Base-by-base conservation (phyloP, 1,140 invertebrate genomes). In the Argopecten irradians region DNA sequence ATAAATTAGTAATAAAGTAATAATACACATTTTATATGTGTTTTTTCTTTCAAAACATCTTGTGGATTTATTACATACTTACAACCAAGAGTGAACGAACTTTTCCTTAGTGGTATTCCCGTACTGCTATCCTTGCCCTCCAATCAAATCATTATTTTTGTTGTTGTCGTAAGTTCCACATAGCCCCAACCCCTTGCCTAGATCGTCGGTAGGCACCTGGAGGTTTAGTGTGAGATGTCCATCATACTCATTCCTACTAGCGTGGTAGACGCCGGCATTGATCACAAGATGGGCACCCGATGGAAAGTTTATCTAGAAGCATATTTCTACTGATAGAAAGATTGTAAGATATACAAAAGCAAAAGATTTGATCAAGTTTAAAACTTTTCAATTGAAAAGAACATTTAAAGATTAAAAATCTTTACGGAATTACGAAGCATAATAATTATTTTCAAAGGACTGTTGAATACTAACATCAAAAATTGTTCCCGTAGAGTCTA, bases 141-240 rank as follows among this genome's bases (percentile, higher is more conserved):
- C 84, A 13, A 41, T 41, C 7, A 91, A 86, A 33, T 91, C 92
- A 84, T 92, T 90, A 13, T n/a, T 32, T 22, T 55, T 28, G 22
- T 91, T 88, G 16, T 87, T 90, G 36, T 89, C 55, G n/a, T 71
- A 90, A 32, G 89, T 92, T 0, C 92, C 92, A 84, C 92, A 93
- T 28, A 93, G 82, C 2, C 92, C 92, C 19, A 87, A 71, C 11
- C 85, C 88, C 32, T 83, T 33, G 3, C 86, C 90, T 71, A 86
- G 85, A 39, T 93, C 92, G 82, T 91, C 88, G 16, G 87, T 86
- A 11, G 91, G 89, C 3, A 89, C 90, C 71, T 92, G 91, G 28
- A 92, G 46, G 83, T 90, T 85, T 16, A 93, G 84, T 43, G 90
- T 91, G 39, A 92, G 35, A 83, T 89, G 89, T 3, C 86, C 86